Base-by-base conservation (phyloP, 2,888 invertebrate genomes). In the Macrosoma leucophasiata region DNA sequence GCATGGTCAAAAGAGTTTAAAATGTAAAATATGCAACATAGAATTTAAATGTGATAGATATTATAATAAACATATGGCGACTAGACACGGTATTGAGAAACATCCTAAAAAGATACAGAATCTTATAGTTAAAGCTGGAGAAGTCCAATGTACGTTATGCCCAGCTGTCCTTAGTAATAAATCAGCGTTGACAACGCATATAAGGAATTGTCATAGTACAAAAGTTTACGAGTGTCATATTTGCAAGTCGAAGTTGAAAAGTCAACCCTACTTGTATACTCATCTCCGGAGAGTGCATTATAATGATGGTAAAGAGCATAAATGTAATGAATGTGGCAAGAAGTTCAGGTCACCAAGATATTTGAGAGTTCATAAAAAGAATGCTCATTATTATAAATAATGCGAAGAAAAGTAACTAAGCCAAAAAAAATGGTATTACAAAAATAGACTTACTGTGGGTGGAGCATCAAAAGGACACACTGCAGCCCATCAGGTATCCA, bases 261-360 rank as follows among this genome's bases (percentile, higher is more conserved):
- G 55, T 15, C 44, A 47, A 13, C 11, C 49, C 0, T 62, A 65
- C 30, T 34, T 64, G 3, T 4, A 27, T 1, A 14, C 48, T 0
- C 66, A 66, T 33, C 50, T 60, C 30, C 33, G 14, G 1, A 37
- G 64, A 18, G 55, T 62, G 2, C 66, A 65, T 29, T 54, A 52
- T 19, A 31, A 49, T 15, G 61, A 60, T 31, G 63, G 60, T 0
- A 51, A 53, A 4, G 19, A 36, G 8, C 49, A 63, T 29, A 28
- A n/a, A 3, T 64, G 66, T 43, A 37, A 47, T 7, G 27, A 52
- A 8, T 68, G 67, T 25, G 44, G 47, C 0, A 68, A 62, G 31
- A 43, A 25, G 3, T 68, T 58, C 13, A 55, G 41, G 18, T 62
- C 62, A 0, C 48, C 52, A 0, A 41, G 62, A 11, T 61, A 64